These are phyloP conservation scores for Sinodicranocentrus sp. DNA, from an alignment of 2,888 invertebrate species.

Conservation along the genomic window DNA sequence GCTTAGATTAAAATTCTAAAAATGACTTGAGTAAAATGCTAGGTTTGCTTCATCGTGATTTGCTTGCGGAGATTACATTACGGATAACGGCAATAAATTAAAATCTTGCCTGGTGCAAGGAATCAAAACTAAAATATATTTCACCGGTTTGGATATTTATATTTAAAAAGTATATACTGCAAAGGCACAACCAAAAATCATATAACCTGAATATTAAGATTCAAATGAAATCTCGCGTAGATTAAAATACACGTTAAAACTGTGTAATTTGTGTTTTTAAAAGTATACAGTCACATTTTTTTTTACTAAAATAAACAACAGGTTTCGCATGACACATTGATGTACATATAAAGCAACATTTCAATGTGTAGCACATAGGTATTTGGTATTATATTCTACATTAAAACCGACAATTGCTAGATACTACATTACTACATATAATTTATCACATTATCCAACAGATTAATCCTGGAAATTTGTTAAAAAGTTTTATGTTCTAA, in stretches of 20 bases:
- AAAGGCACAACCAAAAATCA: slow-evolving; percentile 20
- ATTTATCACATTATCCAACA: slow-evolving; percentile 16
- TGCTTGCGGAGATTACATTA: not conserved
- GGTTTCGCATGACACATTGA: not conserved
- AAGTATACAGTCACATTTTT: not conserved
- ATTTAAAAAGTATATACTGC: not conserved
- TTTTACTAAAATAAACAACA: not conserved
- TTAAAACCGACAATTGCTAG: not conserved
- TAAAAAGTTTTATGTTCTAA: not conserved
- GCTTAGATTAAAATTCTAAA: not conserved
- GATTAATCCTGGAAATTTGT: not conserved
- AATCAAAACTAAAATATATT: slow-evolving; percentile 11
- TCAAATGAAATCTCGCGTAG: not conserved
- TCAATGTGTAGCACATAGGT: not conserved
- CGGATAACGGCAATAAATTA: not conserved
- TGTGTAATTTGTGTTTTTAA: not conserved
- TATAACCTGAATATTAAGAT: not conserved
- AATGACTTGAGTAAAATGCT: not conserved
- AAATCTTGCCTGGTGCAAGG: too few species aligned
- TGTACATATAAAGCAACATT: not conserved
- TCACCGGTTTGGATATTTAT: slow-evolving; percentile 9
- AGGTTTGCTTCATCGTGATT: not conserved
- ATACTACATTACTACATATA: not conserved
- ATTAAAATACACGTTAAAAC: not conserved
- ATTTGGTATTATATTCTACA: too few species aligned